These are phyloP conservation scores for Drosophila meridiana DNA, from an alignment of 2,888 invertebrate species.

Conservation along the genomic window DNA sequence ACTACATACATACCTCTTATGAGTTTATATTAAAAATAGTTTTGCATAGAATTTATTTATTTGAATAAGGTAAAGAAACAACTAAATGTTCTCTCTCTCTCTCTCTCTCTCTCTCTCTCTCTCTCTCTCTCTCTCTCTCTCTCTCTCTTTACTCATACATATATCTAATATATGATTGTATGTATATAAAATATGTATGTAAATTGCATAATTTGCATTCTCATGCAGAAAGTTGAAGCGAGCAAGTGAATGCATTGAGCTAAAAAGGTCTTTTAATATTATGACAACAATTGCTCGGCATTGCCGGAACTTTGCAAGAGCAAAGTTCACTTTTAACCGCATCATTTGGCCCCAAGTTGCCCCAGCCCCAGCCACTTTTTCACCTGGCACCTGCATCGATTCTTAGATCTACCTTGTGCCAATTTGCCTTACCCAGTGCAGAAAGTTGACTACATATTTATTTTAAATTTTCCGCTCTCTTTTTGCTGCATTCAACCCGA, in stretches of 20 bases:
- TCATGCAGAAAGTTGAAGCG: conserved; percentile 9
- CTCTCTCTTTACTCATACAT: background rate
- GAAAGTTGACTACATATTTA: conserved; percentile 65
- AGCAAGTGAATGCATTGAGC: conserved; percentile 11
- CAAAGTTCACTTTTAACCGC: conserved; percentile 47
- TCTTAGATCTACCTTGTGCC: conserved; percentile 26
- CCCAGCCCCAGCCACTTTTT: background rate
- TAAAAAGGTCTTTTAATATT: conserved; percentile 26
- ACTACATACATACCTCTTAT: background rate
- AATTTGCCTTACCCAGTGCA: conserved; percentile 39
- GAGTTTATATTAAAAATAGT: conserved; percentile 4
- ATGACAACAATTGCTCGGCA: conserved; percentile 34
- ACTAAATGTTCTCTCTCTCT: background rate
- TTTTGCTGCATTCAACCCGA: conserved; percentile 58
- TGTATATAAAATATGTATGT: background rate
- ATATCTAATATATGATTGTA: background rate
- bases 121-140: background rate
- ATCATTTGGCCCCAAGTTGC: conserved; percentile 45
- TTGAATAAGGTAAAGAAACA: background rate
- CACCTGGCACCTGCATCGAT: conserved; percentile 4
- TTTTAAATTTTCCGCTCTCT: conserved; percentile 68
- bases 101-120: background rate
- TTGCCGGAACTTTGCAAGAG: conserved; percentile 34
- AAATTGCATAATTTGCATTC: conserved; percentile 6
- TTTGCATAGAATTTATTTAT: conserved; percentile 4